These are phyloP conservation scores for Channa striata DNA, from an alignment of 2,797 vertebrate genomes.

Conservation along the genomic window DNA sequence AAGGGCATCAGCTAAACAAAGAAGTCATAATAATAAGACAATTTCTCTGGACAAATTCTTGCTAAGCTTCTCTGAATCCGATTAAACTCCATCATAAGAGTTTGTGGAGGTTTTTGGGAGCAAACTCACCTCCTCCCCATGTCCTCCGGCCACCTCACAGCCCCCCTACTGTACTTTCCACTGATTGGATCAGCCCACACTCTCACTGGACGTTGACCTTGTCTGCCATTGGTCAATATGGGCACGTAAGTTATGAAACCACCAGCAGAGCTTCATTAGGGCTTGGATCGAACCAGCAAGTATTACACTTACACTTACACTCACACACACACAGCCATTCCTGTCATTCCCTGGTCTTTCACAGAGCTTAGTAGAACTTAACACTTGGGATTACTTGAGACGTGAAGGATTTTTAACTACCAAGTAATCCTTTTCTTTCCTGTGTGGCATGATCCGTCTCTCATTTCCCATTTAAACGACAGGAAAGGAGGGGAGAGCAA, in stretches of 20 bases:
- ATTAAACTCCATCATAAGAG: slow-evolving; percentile 62
- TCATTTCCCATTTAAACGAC: slow-evolving; percentile 26
- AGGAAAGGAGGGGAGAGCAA: slow-evolving; percentile 4
- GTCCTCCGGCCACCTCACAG: slow-evolving; percentile 51
- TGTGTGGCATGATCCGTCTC: slow-evolving; percentile 47
- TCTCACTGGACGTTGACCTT: slow-evolving; percentile 59
- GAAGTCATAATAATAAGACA: slow-evolving; percentile 72
- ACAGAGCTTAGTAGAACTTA: slow-evolving; percentile 62
- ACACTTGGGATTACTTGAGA: slow-evolving; percentile 71
- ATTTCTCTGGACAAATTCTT: slow-evolving; percentile 66
- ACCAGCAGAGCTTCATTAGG: slow-evolving; percentile 49
- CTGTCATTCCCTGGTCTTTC: slow-evolving; percentile 50
- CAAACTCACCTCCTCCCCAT: slow-evolving; percentile 23
- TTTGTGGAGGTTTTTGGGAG: slow-evolving; percentile 44
- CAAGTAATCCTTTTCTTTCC: slow-evolving; percentile 66
- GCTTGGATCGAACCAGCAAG: slow-evolving; percentile 27
- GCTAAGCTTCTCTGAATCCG: slow-evolving; percentile 69
- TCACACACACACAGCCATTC: slow-evolving; percentile 22
- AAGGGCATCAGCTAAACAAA: slow-evolving; percentile 69
- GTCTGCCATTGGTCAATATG: slow-evolving; percentile 68
- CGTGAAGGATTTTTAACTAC: slow-evolving; percentile 63
- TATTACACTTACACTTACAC: slow-evolving; percentile 27
- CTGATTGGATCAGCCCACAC: slow-evolving; percentile 78
- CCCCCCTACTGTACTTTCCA: slow-evolving; percentile 35
- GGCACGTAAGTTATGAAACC: slow-evolving; percentile 64